A percentile compares a stretch with the other conserved stretches of the same genome.
Conservation (phyloP, 1,140 invertebrate species). For the Cyclargus thomasi region DNA sequence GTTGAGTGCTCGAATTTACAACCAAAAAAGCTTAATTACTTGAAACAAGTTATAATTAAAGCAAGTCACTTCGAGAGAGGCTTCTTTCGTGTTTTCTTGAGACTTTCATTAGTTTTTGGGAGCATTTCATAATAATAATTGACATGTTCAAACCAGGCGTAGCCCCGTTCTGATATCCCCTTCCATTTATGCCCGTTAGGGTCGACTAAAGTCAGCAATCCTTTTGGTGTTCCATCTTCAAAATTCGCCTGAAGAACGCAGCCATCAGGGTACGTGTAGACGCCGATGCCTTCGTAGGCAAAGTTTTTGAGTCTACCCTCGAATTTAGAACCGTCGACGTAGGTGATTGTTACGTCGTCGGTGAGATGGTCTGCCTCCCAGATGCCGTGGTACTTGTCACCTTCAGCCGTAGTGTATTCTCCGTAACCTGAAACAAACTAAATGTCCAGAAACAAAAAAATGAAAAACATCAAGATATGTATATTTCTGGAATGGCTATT, state of each 20-base stretch:
- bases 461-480: too few species aligned
- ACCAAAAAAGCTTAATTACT: too few species aligned
- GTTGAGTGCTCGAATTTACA: too few species aligned
- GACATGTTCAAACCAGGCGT: slow-evolving; percentile 42
- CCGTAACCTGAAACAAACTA: slow-evolving; percentile 55
- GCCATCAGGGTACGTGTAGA: slow-evolving; percentile 50
- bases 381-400: slow-evolving; percentile 48
- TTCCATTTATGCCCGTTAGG: slow-evolving; percentile 58
- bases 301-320: slow-evolving; percentile 53
- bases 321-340: slow-evolving; percentile 46
- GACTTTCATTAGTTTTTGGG: too few species aligned
- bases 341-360: slow-evolving; percentile 38
- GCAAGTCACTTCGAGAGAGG: too few species aligned
- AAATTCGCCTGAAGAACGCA: slow-evolving; percentile 24
- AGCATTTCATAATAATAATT: slow-evolving; percentile 43
- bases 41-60: too few species aligned
- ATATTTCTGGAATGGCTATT: too few species aligned
- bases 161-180: slow-evolving; percentile 49
- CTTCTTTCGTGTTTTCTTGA: too few species aligned
- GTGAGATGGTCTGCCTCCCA: slow-evolving; percentile 55
- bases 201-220: slow-evolving; percentile 38
- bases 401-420: slow-evolving; percentile 60
- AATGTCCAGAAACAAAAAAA: too few species aligned
- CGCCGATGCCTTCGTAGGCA: slow-evolving; percentile 44
- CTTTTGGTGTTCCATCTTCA: background rate